Evolutionary conservation across 2,888 invertebrate genomes (phyloP).

Genomic region (Stenolophus ochropezus): DNA sequence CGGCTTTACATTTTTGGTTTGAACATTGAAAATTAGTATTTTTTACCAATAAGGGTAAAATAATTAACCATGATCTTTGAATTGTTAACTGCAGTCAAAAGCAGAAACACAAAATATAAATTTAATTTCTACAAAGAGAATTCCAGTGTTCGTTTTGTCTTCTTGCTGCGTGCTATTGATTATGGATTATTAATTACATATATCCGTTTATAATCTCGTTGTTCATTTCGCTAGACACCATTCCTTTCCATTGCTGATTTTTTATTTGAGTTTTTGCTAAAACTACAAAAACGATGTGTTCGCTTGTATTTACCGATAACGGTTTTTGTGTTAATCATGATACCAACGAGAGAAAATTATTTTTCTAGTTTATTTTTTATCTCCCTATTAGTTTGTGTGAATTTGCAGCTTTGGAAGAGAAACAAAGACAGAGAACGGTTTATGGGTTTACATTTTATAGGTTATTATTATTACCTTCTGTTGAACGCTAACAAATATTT

Average conservation of each 20-base stretch:
- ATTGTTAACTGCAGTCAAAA: too few relatives aligned
- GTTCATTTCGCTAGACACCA: slow-evolving; percentile 31
- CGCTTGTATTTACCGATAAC: slow-evolving; percentile 9
- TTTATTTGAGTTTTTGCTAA: slow-evolving; percentile 27
- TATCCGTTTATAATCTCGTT: slow-evolving; percentile 19
- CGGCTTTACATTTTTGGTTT: too few relatives aligned
- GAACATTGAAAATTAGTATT: too few relatives aligned
- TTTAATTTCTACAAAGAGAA: neutral
- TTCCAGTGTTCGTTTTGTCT: too few relatives aligned
- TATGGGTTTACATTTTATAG: neutral
- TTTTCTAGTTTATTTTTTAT: slow-evolving; percentile 35
- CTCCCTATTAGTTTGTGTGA: slow-evolving; percentile 24
- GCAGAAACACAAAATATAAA: neutral
- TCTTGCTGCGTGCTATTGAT: neutral
- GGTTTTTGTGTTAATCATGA: slow-evolving; percentile 35
- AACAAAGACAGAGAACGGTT: too few relatives aligned
- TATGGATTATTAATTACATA: slow-evolving; percentile 32
- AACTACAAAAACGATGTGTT: slow-evolving; percentile 30
- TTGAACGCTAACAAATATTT: neutral
- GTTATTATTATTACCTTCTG: neutral
- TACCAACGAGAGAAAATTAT: slow-evolving; percentile 41
- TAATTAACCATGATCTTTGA: too few relatives aligned
- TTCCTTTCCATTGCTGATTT: slow-evolving; percentile 4
- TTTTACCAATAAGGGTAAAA: too few relatives aligned
- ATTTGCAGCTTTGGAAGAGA: too few relatives aligned